Evolutionary conservation across 92 coral and sea anemone genomes (phyloP).

Genomic region (Epizoanthus illoricatus): DNA sequence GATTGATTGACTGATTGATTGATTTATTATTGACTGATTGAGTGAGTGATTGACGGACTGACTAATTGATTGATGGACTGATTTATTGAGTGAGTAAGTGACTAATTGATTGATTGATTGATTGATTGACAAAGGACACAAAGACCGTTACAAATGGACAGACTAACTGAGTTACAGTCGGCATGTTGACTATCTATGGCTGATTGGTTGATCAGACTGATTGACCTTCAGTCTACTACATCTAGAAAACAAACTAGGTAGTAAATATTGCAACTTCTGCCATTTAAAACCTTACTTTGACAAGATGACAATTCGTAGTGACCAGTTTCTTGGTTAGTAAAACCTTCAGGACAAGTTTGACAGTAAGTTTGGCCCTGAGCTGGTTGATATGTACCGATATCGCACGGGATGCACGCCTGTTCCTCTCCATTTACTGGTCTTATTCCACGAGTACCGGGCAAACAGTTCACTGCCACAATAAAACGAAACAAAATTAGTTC

Average conservation of each 20-base stretch:
- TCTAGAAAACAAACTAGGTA: too few relatives aligned
- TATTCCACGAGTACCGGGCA: constrained; percentile 41
- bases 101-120: not conserved
- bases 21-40: too few relatives aligned
- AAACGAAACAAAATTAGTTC: not conserved
- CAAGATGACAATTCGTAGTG: constrained; percentile 44
- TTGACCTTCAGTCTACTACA: too few relatives aligned
- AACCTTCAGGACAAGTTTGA: constrained; percentile 56
- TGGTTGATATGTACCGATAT: constrained; percentile 59
- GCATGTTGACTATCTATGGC: not conserved
- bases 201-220: not conserved
- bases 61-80: not conserved
- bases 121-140: not conserved
- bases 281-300: constrained; percentile 40
- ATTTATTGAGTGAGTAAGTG: too few relatives aligned
- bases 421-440: constrained; percentile 22
- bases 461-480: constrained; percentile 47
- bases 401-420: constrained; percentile 50
- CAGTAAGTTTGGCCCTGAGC: constrained; percentile 54
- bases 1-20: too few relatives aligned
- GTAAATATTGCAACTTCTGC: too few relatives aligned
- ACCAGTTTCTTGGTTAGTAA: constrained; percentile 46
- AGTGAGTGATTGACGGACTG: not conserved
- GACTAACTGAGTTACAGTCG: not conserved
- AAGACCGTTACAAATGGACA: not conserved